Percentiles rank a stretch among this genome's conserved stretches.
Evolutionary conservation across 2,113 vertebrate species (phyloP).

Genomic region (Uria aalge): DNA sequence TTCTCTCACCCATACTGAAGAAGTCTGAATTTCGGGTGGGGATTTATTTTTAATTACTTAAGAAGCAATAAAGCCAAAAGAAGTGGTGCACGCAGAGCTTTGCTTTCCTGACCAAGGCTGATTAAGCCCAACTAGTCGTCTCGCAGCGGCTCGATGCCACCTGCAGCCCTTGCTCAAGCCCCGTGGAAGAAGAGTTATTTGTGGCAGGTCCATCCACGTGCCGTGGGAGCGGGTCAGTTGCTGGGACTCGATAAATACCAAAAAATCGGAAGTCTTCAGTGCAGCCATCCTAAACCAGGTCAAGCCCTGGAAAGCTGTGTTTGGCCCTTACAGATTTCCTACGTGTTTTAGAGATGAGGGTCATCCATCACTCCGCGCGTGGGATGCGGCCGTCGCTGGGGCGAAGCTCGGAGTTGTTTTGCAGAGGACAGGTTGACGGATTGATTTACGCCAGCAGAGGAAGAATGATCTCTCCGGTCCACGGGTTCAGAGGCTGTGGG

Average conservation of each 20-base stretch:
- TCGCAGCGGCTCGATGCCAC: background rate
- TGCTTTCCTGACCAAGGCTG: background rate
- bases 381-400: background rate
- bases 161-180: background rate
- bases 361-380: background rate
- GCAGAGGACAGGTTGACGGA: background rate
- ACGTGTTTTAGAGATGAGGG: background rate
- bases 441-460: background rate
- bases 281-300: background rate
- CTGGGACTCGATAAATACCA: background rate
- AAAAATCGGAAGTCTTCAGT: background rate
- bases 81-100: fast-evolving
- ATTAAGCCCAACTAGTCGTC: background rate
- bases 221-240: fast-evolving
- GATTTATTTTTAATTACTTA: background rate
- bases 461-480: background rate
- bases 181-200: background rate
- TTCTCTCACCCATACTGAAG: background rate
- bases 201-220: background rate
- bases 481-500: fast-evolving
- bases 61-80: background rate
- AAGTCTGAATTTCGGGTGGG: background rate
- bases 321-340: too few species aligned
- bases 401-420: background rate
- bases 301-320: background rate